Percentiles rank a stretch among this genome's conserved stretches.
Conservation (phyloP, 2,888 invertebrate genomes). For the Conomelus anceps region DNA sequence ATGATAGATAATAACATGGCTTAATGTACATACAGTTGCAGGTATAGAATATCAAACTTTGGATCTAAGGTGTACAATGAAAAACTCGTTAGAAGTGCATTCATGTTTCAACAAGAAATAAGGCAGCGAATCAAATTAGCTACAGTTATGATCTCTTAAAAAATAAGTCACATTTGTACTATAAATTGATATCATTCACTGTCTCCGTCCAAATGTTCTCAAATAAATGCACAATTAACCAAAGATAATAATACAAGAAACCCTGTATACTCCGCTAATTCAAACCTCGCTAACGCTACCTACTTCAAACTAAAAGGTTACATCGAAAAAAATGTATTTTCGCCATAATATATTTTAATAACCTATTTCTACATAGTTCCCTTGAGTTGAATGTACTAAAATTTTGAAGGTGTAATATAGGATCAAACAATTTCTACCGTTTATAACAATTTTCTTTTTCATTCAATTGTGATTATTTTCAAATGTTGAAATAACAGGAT, state of each 20-base stretch:
- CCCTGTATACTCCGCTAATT: not conserved
- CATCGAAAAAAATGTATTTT: too few relatives aligned
- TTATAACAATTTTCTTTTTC: too few relatives aligned
- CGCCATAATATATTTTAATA: too few relatives aligned
- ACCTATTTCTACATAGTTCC: too few relatives aligned
- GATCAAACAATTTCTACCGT: too few relatives aligned
- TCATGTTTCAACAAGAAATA: not conserved
- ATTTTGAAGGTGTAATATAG: too few relatives aligned
- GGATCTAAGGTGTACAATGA: not conserved
- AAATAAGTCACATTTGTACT: not conserved
- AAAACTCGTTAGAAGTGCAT: not conserved
- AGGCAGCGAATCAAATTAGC: not conserved
- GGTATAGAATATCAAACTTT: not conserved
- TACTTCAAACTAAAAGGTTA: not conserved
- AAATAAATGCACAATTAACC: not conserved
- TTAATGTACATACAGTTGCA: too few relatives aligned
- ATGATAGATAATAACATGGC: too few relatives aligned
- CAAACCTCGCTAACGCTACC: not conserved
- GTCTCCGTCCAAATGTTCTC: not conserved
- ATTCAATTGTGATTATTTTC: too few relatives aligned
- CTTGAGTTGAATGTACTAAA: too few relatives aligned
- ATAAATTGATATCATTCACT: not conserved
- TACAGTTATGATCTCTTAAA: not conserved
- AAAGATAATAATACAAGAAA: not conserved
- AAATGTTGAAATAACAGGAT: too few relatives aligned